Conservation (phyloP, 2,797 vertebrate genomes). For the Lepilemur septentrionalis region DNA sequence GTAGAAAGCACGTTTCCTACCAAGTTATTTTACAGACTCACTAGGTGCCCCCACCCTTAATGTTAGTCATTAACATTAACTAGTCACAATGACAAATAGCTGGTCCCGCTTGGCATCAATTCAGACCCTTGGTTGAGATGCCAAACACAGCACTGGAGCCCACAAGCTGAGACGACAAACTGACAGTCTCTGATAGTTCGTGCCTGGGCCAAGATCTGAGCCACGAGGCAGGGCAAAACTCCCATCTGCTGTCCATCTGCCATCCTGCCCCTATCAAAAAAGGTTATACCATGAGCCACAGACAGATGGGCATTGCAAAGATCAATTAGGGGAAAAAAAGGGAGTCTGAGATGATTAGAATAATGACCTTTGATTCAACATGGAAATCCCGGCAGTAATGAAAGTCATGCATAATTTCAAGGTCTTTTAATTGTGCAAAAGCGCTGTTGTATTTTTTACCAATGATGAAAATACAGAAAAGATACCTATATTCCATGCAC, state of each 20-base stretch:
- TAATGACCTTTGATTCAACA: constrained; percentile 67
- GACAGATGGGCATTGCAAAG: constrained; percentile 70
- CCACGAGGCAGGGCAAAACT: constrained; percentile 60
- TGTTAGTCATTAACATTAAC: background rate
- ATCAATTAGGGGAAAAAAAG: constrained; percentile 34
- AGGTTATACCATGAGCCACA: constrained; percentile 36
- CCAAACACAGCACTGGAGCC: constrained; percentile 32
- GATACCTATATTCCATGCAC: background rate
- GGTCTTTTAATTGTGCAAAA: constrained; percentile 52
- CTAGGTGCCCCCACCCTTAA: background rate
- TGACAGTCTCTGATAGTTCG: constrained; percentile 58
- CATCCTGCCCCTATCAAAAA: constrained; percentile 60
- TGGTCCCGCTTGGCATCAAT: background rate
- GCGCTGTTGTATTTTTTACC: background rate
- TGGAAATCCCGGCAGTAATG: constrained; percentile 54
- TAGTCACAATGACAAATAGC: constrained; percentile 15
- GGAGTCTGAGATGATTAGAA: constrained; percentile 62
- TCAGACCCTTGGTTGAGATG: background rate
- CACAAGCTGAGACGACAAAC: constrained; percentile 59
- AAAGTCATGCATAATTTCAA: constrained; percentile 62
- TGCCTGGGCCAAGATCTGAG: constrained; percentile 66
- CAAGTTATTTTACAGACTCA: background rate
- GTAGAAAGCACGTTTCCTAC: background rate
- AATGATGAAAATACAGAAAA: constrained; percentile 35
- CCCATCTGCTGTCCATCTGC: constrained; percentile 78